Conservation (phyloP, 1,140 invertebrate species). For the Epicauta chinensis region DNA sequence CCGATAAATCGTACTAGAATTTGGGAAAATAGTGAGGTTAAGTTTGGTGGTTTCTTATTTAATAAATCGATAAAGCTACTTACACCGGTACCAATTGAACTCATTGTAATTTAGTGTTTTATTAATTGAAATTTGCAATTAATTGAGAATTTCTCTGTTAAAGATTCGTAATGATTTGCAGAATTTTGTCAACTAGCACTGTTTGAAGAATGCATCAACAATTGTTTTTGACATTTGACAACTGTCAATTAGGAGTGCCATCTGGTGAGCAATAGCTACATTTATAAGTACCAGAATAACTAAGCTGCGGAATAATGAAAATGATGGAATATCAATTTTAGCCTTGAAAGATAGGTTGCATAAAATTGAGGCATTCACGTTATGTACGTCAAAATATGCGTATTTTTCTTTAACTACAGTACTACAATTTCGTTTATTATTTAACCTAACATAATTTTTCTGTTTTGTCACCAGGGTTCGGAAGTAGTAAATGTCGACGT, state of each 20-base stretch:
- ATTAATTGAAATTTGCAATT: slow-evolving; percentile 1
- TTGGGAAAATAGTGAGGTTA: slow-evolving; percentile 26
- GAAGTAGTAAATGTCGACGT: too few relatives aligned
- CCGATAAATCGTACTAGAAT: slow-evolving; percentile 92
- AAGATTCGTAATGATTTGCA: slow-evolving; percentile 20
- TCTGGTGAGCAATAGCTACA: background rate
- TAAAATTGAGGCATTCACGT: too few relatives aligned
- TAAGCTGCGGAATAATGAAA: too few relatives aligned
- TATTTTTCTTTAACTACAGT: too few relatives aligned
- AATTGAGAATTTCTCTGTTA: slow-evolving; percentile 9
- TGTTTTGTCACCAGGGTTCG: too few relatives aligned
- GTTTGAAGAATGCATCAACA: slow-evolving; percentile 5
- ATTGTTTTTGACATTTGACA: slow-evolving; percentile 7
- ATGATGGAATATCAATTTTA: too few relatives aligned
- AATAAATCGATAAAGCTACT: slow-evolving; percentile 41
- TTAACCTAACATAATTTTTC: too few relatives aligned
- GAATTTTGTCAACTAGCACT: slow-evolving; percentile 8
- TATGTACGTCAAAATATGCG: too few relatives aligned
- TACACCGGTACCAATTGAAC: slow-evolving; percentile 93
- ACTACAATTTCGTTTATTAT: too few relatives aligned
- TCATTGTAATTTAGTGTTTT: slow-evolving; percentile 56
- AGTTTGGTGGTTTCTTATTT: slow-evolving; percentile 5
- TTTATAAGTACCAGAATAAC: too few relatives aligned
- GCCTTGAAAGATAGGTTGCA: too few relatives aligned
- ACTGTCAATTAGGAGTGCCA: slow-evolving; percentile 1